Conservation (phyloP, 2,113 vertebrate genomes). For the Lepisosteus osseus region DNA sequence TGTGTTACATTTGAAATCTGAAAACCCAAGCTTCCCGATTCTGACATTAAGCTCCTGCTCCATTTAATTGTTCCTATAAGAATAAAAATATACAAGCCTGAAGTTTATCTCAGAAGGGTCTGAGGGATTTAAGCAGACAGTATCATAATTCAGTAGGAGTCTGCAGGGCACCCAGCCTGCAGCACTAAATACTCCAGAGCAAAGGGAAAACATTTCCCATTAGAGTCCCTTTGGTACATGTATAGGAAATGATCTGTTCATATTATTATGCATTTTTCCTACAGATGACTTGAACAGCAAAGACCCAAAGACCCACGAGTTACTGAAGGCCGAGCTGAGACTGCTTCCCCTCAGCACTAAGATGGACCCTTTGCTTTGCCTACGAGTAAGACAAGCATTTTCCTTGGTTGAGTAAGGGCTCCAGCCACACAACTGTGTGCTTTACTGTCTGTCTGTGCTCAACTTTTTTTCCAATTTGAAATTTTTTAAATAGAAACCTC, state of each 20-base stretch:
- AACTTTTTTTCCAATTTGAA: too few species aligned
- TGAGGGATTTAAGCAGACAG: too few species aligned
- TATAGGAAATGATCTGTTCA: background rate
- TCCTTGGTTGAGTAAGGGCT: too few species aligned
- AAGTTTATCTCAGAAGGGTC: too few species aligned
- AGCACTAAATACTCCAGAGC: background rate
- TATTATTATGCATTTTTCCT: conserved; percentile 1
- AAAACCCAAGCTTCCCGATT: too few species aligned
- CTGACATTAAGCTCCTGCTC: too few species aligned
- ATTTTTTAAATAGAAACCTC: too few species aligned
- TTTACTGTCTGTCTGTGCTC: too few species aligned
- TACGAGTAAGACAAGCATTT: conserved; percentile 41
- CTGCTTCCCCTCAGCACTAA: conserved; percentile 32
- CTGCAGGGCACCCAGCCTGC: background rate
- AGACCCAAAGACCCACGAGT: conserved; percentile 38
- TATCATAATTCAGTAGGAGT: background rate
- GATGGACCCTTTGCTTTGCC: conserved; percentile 45
- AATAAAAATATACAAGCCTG: too few species aligned
- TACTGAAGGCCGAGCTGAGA: conserved; percentile 43
- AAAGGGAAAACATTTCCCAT: background rate
- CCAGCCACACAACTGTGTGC: too few species aligned
- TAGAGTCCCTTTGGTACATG: conserved; percentile 1
- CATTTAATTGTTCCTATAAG: too few species aligned
- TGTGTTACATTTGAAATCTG: too few species aligned
- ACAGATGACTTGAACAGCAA: conserved; percentile 53